These are phyloP conservation scores for Oreonectes daqikongensis DNA, from an alignment of 2,797 vertebrate genomes.

Conservation along the genomic window DNA sequence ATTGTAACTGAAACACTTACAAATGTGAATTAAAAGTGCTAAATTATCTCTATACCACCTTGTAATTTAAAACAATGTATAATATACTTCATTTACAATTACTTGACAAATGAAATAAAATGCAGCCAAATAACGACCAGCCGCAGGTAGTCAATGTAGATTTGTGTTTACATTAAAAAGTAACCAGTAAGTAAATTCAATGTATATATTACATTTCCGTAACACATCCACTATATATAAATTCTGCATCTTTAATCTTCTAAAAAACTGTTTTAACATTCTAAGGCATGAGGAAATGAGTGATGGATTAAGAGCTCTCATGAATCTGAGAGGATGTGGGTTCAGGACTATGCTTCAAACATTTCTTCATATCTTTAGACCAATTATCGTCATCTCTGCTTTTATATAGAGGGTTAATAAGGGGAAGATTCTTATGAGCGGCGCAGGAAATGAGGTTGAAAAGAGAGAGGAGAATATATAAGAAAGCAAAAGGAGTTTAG, in stretches of 20 bases:
- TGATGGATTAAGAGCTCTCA: conserved; percentile 31
- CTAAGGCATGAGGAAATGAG: conserved; percentile 3
- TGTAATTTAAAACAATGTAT: too few species aligned
- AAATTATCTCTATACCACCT: too few species aligned
- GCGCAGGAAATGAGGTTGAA: conserved; percentile 62
- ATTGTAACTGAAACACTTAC: not conserved
- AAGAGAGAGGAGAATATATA: conserved; percentile 41
- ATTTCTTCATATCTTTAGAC: conserved; percentile 76
- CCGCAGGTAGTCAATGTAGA: not conserved
- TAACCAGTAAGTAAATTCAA: not conserved
- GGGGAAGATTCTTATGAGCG: conserved; percentile 70
- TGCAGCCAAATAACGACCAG: too few species aligned
- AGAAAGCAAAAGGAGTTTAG: conserved; percentile 12
- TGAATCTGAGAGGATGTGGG: conserved; percentile 42
- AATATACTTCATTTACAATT: too few species aligned
- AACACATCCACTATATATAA: conserved; percentile 14
- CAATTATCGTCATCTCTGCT: conserved; percentile 75
- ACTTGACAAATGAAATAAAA: too few species aligned
- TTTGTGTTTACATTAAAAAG: not conserved
- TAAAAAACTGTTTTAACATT: not conserved
- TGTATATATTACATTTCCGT: not conserved
- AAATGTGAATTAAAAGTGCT: too few species aligned
- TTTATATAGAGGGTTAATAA: conserved; percentile 75
- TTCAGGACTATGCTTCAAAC: conserved; percentile 70
- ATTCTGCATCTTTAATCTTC: not conserved